A percentile compares a stretch with the other conserved stretches of the same genome.
Conservation (phyloP, 2,888 invertebrate species). For the Acleris emargana region DNA sequence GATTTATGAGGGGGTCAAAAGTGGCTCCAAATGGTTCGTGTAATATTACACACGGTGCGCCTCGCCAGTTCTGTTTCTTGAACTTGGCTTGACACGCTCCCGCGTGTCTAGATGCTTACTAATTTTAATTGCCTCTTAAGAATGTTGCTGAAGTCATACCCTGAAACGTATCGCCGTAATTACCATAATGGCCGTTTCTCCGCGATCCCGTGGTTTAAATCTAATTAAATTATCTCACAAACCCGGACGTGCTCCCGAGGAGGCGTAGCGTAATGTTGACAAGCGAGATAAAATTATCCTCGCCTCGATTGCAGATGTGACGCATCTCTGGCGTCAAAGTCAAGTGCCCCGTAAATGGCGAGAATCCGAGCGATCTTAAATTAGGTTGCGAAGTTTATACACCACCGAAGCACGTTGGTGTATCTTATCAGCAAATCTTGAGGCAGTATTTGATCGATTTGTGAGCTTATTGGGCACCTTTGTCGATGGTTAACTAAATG, state of each 20-base stretch:
- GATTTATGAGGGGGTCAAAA: too few relatives aligned
- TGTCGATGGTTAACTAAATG: too few relatives aligned
- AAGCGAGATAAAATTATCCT: conserved; percentile 25
- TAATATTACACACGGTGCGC: too few relatives aligned
- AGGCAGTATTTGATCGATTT: not conserved
- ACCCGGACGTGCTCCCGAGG: conserved; percentile 18
- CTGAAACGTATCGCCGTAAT: too few relatives aligned
- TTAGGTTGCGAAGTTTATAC: conserved; percentile 16
- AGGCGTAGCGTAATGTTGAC: conserved; percentile 10
- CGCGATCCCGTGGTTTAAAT: not conserved
- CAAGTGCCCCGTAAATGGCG: conserved; percentile 71
- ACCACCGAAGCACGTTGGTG: not conserved
- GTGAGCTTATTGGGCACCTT: too few relatives aligned
- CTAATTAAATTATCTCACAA: not conserved
- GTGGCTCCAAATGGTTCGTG: too few relatives aligned
- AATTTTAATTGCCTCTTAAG: too few relatives aligned
- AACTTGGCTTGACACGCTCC: too few relatives aligned
- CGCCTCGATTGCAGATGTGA: conserved; percentile 23
- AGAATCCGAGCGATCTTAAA: conserved; percentile 38
- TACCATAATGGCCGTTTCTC: not conserved
- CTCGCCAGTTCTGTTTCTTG: too few relatives aligned
- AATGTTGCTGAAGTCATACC: too few relatives aligned
- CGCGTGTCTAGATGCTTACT: too few relatives aligned
- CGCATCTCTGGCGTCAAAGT: conserved; percentile 55
- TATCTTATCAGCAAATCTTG: not conserved